Evolutionary conservation across 2,113 vertebrate genomes (phyloP), one percentile per base, ranked within the genome.

Genomic region (Vimba vimba): DNA sequence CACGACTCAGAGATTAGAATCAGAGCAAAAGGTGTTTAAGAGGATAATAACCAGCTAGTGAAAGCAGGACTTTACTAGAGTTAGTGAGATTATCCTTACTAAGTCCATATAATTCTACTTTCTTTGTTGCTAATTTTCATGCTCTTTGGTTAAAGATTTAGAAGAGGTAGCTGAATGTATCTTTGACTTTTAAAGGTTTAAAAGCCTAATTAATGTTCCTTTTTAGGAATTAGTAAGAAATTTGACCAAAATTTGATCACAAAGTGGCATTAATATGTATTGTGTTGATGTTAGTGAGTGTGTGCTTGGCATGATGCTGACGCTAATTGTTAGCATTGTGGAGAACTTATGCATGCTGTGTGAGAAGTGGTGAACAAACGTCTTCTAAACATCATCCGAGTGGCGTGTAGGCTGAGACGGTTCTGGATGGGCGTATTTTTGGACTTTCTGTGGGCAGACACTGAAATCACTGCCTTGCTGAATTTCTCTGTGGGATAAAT

Each of bases 371-470:
- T 52, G 43, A 88, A 60, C 66, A 82, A 83, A 50, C 21, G 21
- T 43, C 43, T 11, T n/a, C 68, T 79, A 36, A 74, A 64, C 66
- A 75, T 78, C 62, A 71, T 47, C 33, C 9, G 27, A 78, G 74
- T 25, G 52, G 75, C 52, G 43, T 77, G 69, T 36, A 59, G 79
- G 59, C 79, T 74, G 52, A 47, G 73, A 57, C 74, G 27, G 64
- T 79, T 81, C 76, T 45, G 33, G 59, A n/a, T 74, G 80, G 21
- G 55, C 64, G 47, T 88, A 88, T 88, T 88, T 88, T 88, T 83
- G 66, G 80, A 79, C 27, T n/a, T 21, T 83, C 64, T 86, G 87
- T 83, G 84, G 84, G 84, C 80, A 55, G 75, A 74, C 52, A 27
- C 45, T 74, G 79, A 66, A 80, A 66, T 80, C 79, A 45, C 68